Evolutionary conservation across 2,888 invertebrate species (phyloP).

Genomic region (Hypena proboscidalis): DNA sequence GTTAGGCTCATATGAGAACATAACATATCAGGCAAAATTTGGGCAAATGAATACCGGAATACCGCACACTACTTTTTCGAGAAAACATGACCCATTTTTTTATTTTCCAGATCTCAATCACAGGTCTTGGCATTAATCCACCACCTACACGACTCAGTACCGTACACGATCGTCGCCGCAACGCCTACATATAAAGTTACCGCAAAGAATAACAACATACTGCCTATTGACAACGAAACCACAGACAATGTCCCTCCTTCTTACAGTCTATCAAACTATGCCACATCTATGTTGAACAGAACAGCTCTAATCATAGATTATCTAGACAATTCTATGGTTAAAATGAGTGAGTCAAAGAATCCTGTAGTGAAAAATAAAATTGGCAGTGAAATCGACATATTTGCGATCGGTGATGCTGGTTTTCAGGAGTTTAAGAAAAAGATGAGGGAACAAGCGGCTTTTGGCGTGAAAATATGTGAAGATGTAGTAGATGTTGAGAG

Average conservation of each 20-base stretch:
- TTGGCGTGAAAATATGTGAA: conserved; percentile 40
- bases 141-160: conserved; percentile 67
- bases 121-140: conserved; percentile 71
- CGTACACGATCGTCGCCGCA: conserved; percentile 61
- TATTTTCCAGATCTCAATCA: conserved; percentile 65
- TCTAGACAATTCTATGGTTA: conserved; percentile 62
- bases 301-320: conserved; percentile 56
- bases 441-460: conserved; percentile 50
- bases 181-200: conserved; percentile 53
- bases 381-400: conserved; percentile 65
- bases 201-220: conserved; percentile 43
- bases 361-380: conserved; percentile 48
- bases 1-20: no score
- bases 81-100: no score
- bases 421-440: conserved; percentile 57
- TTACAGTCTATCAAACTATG: conserved; percentile 48
- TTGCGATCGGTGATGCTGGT: conserved; percentile 50
- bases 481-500: no score
- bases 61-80: no score
- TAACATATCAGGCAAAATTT: no score
- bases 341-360: conserved; percentile 64
- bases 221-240: conserved; percentile 48
- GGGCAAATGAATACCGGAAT: no score
- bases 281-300: conserved; percentile 56
- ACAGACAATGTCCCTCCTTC: conserved; percentile 7